Evolutionary conservation across 35 echinoderm and acorn worm species (phyloP).

Genomic region (Ptychodera flava): DNA sequence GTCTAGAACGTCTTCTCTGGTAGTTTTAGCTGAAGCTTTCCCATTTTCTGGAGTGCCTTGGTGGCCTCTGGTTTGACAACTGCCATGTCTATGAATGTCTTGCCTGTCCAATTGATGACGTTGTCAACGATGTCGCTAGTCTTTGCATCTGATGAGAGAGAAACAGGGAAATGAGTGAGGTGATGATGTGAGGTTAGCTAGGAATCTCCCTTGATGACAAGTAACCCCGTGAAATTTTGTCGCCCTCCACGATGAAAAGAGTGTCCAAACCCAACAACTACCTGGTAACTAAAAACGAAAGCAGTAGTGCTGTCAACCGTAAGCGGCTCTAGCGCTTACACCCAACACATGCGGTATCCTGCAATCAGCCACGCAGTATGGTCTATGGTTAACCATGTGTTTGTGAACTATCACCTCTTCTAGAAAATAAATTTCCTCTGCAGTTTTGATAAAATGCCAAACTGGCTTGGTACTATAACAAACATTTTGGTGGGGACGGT

Average conservation of each 20-base stretch:
- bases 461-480: background rate
- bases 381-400: too few species aligned
- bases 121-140: background rate
- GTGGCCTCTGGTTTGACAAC: background rate
- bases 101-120: background rate
- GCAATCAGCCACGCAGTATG: too few species aligned
- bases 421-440: background rate
- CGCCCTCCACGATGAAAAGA: background rate
- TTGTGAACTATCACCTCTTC: background rate
- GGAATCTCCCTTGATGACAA: too few species aligned
- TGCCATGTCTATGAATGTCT: background rate
- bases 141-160: background rate
- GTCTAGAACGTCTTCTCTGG: background rate
- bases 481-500: background rate
- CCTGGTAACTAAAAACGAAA: background rate
- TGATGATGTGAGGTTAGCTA: too few species aligned
- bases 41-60: background rate
- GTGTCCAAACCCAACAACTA: background rate
- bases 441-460: background rate
- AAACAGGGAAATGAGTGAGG: too few species aligned
- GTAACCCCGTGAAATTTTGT: background rate
- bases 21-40: background rate
- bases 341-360: too few species aligned
- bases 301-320: too few species aligned
- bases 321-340: too few species aligned